Base-by-base conservation (phyloP, 2,888 invertebrate species). In the Sesia apiformis region DNA sequence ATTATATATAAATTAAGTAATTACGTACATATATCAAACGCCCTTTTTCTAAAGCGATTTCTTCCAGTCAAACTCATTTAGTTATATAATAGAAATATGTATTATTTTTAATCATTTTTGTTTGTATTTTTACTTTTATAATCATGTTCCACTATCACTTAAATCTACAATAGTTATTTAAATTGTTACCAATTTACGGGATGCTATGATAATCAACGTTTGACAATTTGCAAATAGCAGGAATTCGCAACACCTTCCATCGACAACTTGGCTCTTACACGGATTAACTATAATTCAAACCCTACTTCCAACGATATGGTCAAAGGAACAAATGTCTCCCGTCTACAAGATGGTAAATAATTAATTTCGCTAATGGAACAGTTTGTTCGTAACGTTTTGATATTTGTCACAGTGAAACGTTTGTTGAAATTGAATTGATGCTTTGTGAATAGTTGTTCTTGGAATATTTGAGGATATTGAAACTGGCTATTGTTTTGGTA, bases 351-450 rank as follows among this genome's bases (percentile, higher is more conserved):
- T 69, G 81, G 78, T 84, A 78, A 86, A 87, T 89, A 85, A 89
- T 89, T 88, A 87, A 89, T 87, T 83, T 81, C 74, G 76, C 82
- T 87, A 89, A 89, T 89, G 84, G 85, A 76, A 79, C 77, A 77
- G 80, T 84, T 84, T 79, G 78, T 71, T 69, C 62, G 66, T 69
- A 71, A 76, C 75, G 74, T 72, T 72, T 72, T 76, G 77, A 75
- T 78, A 83, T 84, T 85, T 80, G 81, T 84, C 79, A 76, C 76
- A 74, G 70, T 67, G 67, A 65, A 61, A 61, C 59, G 56, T 58
- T 57, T 61, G 56, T 23, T 41, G 55, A 64, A 69, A 76, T 76
- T 70, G 67, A 73, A 73, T 66, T 65, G 58, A 61, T 58, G 58
- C 55, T 63, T 1, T 23, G 60, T 63, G 64, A 65, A 52, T 52